Evolutionary conservation across 2,888 invertebrate genomes (phyloP), one percentile per base, ranked within the genome.

Genomic region (Rutpela maculata): DNA sequence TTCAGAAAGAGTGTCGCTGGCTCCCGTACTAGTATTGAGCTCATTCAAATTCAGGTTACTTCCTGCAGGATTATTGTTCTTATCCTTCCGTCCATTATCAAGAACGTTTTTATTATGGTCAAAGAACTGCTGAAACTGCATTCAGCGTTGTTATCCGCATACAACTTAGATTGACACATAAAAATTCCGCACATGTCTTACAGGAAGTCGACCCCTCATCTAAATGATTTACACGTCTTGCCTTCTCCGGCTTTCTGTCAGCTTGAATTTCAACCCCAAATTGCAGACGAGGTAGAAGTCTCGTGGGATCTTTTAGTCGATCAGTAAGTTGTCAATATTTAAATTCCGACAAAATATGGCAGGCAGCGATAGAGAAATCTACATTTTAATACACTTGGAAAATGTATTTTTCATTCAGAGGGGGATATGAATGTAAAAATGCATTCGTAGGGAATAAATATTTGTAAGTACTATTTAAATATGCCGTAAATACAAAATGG

Each of bases 141-240:
- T n/a, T 31, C 26, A 17, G 35, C 62, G 17, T 10, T n/a, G 62
- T 35, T 35, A 31, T 35, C 35, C 62, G 31, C 35, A 35, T 31
- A n/a, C 35, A 31, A 15, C n/a, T 63, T 63, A 17, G 62, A 63
- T 35, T 63, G 35, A 63, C 18, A 66, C 75, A 73, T 59, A 35
- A 77, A 67, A 68, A 75, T 72, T 71, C 71, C 35, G 35, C 55
- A 68, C 74, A 69, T 70, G 75, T 78, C 77, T 62, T 56, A 4
- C 63, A 26, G 38, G 71, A 72, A 67, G 57, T 56, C 68, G 43
- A 76, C 75, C 77, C 76, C 77, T 79, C 79, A 75, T 77, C 75
- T 66, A 59, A 72, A 77, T 77, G 79, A 75, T 79, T 79, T 78
- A 78, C 80, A 74, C 78, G 74, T 76, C 74, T 74, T 71, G 67